Conservation (phyloP, 2,113 vertebrate species). For the Clupea harengus region DNA sequence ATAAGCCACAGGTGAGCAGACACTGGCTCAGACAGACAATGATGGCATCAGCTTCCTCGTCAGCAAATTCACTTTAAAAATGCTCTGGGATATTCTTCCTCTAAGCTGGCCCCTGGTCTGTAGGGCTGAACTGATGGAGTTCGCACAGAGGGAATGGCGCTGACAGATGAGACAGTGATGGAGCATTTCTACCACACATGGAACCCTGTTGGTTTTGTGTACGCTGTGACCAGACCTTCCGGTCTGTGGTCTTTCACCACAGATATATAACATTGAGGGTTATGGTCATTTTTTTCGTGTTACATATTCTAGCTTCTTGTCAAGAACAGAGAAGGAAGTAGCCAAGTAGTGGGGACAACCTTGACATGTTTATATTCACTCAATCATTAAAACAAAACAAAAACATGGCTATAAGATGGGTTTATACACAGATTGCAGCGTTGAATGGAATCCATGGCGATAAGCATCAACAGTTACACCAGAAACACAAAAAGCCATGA, state of each 20-base stretch:
- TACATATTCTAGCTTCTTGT: neutral
- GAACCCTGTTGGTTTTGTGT: neutral
- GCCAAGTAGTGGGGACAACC: no score
- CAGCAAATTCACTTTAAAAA: neutral
- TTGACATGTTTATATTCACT: neutral
- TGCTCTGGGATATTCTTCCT: neutral
- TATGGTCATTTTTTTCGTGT: neutral
- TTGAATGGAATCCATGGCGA: no score
- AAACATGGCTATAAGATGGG: no score
- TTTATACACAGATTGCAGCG: no score
- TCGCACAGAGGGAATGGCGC: neutral
- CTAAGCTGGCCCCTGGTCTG: neutral
- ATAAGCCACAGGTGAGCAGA: constrained; percentile 18
- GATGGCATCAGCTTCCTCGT: neutral
- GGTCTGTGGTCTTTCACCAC: neutral
- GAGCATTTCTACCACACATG: neutral
- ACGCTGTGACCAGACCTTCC: neutral
- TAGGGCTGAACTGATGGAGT: neutral
- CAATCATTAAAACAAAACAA: neutral
- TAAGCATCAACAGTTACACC: no score
- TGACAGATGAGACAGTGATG: neutral
- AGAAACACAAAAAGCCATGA: no score
- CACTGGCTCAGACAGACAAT: constrained; percentile 28
- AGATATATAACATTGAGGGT: neutral
- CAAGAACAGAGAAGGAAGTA: no score